These are phyloP conservation scores for Colaptes auratus DNA, from an alignment of 2,113 vertebrate species.

Conservation along the genomic window DNA sequence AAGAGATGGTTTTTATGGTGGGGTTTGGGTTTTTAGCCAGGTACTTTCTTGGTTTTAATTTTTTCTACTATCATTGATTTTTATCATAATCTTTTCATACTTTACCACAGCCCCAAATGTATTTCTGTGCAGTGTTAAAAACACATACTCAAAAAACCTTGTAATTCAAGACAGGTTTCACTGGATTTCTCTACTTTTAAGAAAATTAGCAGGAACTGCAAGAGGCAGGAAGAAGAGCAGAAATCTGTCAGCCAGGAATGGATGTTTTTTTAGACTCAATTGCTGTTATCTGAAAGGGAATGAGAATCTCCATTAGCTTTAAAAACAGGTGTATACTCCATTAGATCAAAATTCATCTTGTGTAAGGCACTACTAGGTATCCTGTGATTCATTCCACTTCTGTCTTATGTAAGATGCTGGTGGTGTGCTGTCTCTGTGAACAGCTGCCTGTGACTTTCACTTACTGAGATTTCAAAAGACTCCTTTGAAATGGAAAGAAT, in stretches of 20 bases:
- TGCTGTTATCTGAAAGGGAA: neutral
- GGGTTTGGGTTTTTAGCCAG: neutral
- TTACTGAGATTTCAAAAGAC: neutral
- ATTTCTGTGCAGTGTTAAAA: neutral
- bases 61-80: neutral
- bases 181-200: neutral
- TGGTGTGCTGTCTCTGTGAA: neutral
- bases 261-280: neutral
- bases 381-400: neutral
- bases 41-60: neutral
- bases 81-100: neutral
- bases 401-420: neutral
- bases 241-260: neutral
- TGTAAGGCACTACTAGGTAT: neutral
- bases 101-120: neutral
- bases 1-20: neutral
- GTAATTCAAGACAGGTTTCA: neutral
- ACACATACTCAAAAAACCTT: neutral
- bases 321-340: neutral
- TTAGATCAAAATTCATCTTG: neutral
- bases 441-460: neutral
- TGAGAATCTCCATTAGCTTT: neutral
- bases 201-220: neutral
- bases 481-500: constrained; percentile 7
- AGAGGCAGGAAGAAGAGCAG: neutral